Base-by-base conservation (phyloP, 2,888 invertebrate species). In the Heteromyza rotundicornis region DNA sequence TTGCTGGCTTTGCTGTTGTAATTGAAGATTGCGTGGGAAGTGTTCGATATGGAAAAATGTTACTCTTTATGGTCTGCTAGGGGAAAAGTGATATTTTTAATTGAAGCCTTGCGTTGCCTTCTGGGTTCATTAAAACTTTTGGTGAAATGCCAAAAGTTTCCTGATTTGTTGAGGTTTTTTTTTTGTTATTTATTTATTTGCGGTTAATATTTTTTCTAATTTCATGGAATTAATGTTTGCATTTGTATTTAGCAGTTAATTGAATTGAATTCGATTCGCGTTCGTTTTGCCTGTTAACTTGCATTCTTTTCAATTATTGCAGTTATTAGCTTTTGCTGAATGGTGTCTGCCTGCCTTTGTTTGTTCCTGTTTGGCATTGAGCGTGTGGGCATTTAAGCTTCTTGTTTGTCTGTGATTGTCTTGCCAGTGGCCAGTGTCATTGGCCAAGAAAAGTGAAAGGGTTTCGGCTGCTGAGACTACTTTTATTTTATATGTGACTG, bases 301-400 rank as follows among this genome's bases (percentile, higher is more conserved):
- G 32, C 32, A 32, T 32, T 32, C 63, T 68, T 70, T 63, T 56
- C 57, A 62, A 16, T 22, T 51, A 32, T 57, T 60, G 59, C 47
- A 23, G 40, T 27, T n/a, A n/a, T n/a, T 27, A 19, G 20, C 19
- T 57, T 50, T 32, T 19, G n/a, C 20, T 24, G 24, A 17, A 23
- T 8, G 32, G 32, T 12, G 32, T 5, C 7, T 12, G 32, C 12
- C 16, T 59, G 64, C 64, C 63, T 65, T 65, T 63, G 60, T 47
- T 40, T 71, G 76, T 79, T 79, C 75, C 78, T 71, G 74, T 61
- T 70, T 79, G 78, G 69, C 76, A 72, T 74, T 77, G 78, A 76
- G 70, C 69, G 75, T 66, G 60, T 53, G 60, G 61, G 63, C n/a
- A n/a, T n/a, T 63, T 56, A 36, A n/a, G 55, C 36, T 20, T 32